These are phyloP conservation scores for Listrodromus nycthemerus DNA, from an alignment of 2,888 invertebrate genomes.

Conservation along the genomic window DNA sequence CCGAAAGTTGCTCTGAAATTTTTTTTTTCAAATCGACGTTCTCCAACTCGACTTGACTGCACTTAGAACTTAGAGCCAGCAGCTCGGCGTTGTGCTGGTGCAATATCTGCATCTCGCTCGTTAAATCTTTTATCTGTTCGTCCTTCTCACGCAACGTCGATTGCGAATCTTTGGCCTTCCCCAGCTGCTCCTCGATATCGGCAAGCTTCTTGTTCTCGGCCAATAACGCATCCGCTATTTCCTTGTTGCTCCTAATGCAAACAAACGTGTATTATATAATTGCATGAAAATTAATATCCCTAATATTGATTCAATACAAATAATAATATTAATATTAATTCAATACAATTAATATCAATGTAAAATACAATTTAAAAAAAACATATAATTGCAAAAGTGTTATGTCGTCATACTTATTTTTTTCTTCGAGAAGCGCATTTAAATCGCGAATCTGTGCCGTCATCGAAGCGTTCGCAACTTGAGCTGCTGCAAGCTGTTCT, in stretches of 20 bases:
- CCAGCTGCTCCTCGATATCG: conserved; percentile 76
- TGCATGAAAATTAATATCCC: not conserved
- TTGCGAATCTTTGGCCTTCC: conserved; percentile 73
- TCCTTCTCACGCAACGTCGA: conserved; percentile 77
- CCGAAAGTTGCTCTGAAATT: conserved; percentile 74
- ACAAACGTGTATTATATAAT: not conserved
- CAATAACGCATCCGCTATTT: conserved; percentile 72
- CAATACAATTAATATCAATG: not conserved
- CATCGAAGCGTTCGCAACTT: conserved; percentile 75
- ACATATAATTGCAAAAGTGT: not conserved
- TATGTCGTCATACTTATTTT: conserved; percentile 72
- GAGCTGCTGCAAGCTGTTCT: conserved; percentile 76
- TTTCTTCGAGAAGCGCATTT: conserved; percentile 76
- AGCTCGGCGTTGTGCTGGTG: conserved; percentile 81
- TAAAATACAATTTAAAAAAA: not conserved
- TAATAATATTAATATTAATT: no score
- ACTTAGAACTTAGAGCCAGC: conserved; percentile 77
- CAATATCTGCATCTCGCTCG: conserved; percentile 78
- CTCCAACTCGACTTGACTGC: conserved; percentile 77
- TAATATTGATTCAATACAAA: no score
- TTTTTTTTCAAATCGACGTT: conserved; percentile 79
- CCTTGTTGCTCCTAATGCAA: conserved; percentile 74
- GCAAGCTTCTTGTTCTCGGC: conserved; percentile 75
- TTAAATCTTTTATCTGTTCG: conserved; percentile 78
- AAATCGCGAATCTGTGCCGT: conserved; percentile 76